phyloP scores from a whole-genome alignment of 2,113 vertebrate species.

The Otus sunia region DNA sequence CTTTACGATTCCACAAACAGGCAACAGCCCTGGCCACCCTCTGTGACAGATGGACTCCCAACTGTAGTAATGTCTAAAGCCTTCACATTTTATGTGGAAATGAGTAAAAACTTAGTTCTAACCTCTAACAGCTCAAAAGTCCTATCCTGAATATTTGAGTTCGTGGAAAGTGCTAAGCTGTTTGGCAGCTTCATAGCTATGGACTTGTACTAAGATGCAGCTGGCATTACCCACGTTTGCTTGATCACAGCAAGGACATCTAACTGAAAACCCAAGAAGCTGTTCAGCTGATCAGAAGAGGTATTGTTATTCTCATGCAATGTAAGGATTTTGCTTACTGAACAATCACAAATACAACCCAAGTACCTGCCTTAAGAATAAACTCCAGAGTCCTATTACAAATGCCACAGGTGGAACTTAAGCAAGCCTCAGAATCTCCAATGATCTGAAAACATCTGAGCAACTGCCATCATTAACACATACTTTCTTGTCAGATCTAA shows the following conservation, averaged over 20 bases:
- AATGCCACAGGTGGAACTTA: not conserved
- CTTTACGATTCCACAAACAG: not conserved
- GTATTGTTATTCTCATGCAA: not conserved
- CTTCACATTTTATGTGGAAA: not conserved
- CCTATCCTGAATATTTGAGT: not conserved
- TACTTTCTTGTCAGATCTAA: not conserved
- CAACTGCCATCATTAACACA: not conserved
- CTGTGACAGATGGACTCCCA: not conserved
- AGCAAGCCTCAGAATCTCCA: not conserved
- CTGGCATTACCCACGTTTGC: not conserved
- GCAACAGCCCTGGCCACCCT: not conserved
- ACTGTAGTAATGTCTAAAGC: not conserved
- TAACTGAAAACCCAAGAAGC: not conserved
- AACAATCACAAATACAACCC: not conserved
- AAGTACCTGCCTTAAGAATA: not conserved
- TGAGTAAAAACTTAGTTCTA: not conserved
- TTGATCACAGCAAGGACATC: not conserved
- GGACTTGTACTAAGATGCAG: not conserved
- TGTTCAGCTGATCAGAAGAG: not conserved
- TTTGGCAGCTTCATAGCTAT: not conserved
- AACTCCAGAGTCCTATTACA: constrained; percentile 26
- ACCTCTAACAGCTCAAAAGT: not conserved
- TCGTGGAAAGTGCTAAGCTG: not conserved
- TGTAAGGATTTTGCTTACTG: not conserved
- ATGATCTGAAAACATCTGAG: constrained; percentile 7